Base-by-base conservation (phyloP, 23 tunicate genomes). In the Trididemnum clinides region DNA sequence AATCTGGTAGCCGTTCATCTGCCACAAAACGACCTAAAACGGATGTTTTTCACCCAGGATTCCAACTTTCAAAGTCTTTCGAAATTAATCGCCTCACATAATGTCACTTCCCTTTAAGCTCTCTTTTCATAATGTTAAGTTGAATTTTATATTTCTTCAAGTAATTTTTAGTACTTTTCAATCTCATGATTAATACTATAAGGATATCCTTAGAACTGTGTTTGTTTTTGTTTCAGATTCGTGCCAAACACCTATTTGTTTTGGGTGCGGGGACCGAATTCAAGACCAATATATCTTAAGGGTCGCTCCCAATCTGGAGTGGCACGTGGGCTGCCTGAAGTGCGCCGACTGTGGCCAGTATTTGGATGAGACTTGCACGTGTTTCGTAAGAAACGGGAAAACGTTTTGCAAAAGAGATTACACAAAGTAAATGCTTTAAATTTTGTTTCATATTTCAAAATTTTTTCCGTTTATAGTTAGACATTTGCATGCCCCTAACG, bases 261-360 rank as follows among this genome's bases (percentile, higher is more conserved):
- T 88, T 4, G 97, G 97, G 39, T 92, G 97, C 39, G 97, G 97
- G 1, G 1, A 5, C 36, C 97, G 90, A 1, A 92, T 92, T 19
- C 87, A 88, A 21, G 92, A 88, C 72, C 89, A 79, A 44, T 92
- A 71, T 38, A 88, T 92, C 33, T 77, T 92, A 1, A 50, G 92
- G n/a, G 92, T 88, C 26, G 87, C 97, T 0, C 97, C 97, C 51
- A 88, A 88, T 63, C 83, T 92, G 23, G 97, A 92, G 66, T 92
- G 97, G 97, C 97, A 92, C 57, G 92, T 89, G 20, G 92, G 92
- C 18, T 92, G 97, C 72, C 80, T 92, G 32, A 92, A 92, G 79
- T 92, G 97, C 86, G 84, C 97, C 65, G 97, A 88, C 50, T 92
- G 97, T 62, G 97, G 91, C 6, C 90, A 84, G 33, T 90, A 78